Base-by-base conservation (phyloP, 2,888 invertebrate genomes). In the Tholera decimalis region DNA sequence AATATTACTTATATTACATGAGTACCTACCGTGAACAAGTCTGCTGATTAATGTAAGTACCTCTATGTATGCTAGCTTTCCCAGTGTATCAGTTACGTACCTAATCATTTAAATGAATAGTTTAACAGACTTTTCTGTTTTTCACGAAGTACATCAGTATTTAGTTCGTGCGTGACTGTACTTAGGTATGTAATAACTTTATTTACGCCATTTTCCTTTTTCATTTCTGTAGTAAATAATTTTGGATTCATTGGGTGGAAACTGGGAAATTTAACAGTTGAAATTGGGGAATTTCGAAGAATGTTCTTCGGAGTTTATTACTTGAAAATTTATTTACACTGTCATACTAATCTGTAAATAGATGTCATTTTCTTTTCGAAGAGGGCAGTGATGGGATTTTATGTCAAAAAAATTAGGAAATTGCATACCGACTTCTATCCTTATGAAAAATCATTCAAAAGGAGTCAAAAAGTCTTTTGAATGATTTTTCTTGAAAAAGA, bases 141-240 rank as follows among this genome's bases (percentile, higher is more conserved):
- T 26, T n/a, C 18, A 28, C 2, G 6, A 41, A 35, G 0, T n/a
- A 43, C 7, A 2, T 26, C 20, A 15, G 4, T 22, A 33, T 28
- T 46, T 26, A 46, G 9, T 7, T 28, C 7, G 4, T 15, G 6
- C 7, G 4, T 15, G 6, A 13, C 11, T 18, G 28, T 39, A 39
- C 6, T 0, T 15, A 18, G 24, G 9, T 28, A 50, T 7, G n/a
- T 5, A 47, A 33, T 20, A 49, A 41, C 20, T 41, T 33, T 4
- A 41, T 49, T 26, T 26, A 3, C 20, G 33, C 20, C 20, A n/a
- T 62, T 64, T 30, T 39, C 8, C 28, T 55, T 33, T 20, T 33
- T 9, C 24, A 33, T 33, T 59, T 39, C 53, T 63, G 33, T 11
- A 13, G 54, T 39, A 26, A 47, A 67, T 67, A 30, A 67, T 20